A percentile compares a stretch with the other conserved stretches of the same genome.
Evolutionary conservation across 2,888 invertebrate species (phyloP).

Genomic region (Stegana nigrithorax): DNA sequence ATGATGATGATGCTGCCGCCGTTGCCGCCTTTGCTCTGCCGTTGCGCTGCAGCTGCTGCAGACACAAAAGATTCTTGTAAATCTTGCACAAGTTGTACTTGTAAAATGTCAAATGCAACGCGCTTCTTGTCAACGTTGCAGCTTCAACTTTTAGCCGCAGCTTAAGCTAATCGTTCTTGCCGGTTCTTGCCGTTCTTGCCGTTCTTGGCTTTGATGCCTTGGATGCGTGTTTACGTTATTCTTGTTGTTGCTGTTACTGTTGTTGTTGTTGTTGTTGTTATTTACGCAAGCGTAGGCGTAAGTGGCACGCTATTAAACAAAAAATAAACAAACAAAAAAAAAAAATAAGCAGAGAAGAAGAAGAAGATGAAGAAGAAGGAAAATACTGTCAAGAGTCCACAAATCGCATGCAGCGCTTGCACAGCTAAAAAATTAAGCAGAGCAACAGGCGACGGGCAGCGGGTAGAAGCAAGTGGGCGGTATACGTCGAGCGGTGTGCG

Average conservation of each 20-base stretch:
- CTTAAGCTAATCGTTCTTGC: slow-evolving; percentile 10
- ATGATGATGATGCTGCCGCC: neutral
- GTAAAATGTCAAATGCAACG: too few species aligned
- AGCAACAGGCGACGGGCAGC: neutral
- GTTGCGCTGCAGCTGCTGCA: too few species aligned
- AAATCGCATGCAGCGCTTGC: too few species aligned
- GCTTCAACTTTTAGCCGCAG: neutral
- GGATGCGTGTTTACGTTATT: neutral
- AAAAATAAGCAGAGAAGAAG: too few species aligned
- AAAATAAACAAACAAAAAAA: too few species aligned
- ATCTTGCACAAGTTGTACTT: too few species aligned
- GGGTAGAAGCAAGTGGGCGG: too few species aligned
- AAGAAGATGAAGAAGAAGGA: too few species aligned
- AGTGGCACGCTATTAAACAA: neutral
- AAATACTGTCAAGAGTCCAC: neutral
- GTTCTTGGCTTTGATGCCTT: neutral
- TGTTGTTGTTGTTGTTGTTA: neutral
- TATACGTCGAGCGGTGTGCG: too few species aligned
- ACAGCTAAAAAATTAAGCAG: neutral
- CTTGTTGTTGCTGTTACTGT: neutral
- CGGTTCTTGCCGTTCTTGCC: neutral
- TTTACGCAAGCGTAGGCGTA: slow-evolving; percentile 11
- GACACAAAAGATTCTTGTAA: too few species aligned
- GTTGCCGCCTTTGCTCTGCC: neutral
- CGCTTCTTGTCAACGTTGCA: too few species aligned